Base-by-base conservation (phyloP, 2,888 invertebrate species). In the Pheosia gnoma region DNA sequence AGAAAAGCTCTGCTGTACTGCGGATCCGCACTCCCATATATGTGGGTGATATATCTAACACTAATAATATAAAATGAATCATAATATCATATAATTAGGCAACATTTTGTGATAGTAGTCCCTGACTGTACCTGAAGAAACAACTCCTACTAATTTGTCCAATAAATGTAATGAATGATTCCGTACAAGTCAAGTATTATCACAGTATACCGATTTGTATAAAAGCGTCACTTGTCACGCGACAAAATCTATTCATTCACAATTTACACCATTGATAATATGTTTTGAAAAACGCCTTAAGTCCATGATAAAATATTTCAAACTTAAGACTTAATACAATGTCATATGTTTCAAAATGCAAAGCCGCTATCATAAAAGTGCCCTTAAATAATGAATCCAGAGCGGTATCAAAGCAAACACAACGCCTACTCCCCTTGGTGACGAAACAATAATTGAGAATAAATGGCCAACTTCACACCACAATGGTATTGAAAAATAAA, bases 391-490 rank as follows among this genome's bases (percentile, higher is more conserved):
- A 70, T 58, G 61, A 72, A 80, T 79, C 75, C 70, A 70, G 80
- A 79, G 78, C 77, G 77, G 78, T 81, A 85, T 88, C 83, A 88
- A 89, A 87, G 87, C 88, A 89, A 92, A 92, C 81, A 91, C 85
- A 84, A 92, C 92, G 88, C 91, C 91, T 90, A 80, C 86, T 82
- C 85, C 84, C 84, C 84, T 72, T 70, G 82, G 83, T 65, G 86
- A 80, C 81, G 85, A 91, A 87, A 91, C 89, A 91, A 90, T 90
- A 86, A 90, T 90, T 78, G 76, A 70, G 79, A 88, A 88, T 90
- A 89, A 91, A 93, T 92, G 88, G 90, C 80, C 87, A 85, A 85
- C 88, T 89, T 82, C 77, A 85, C 82, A 68, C 88, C 88, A 91
- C 91, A 92, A 93, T 88, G 78, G 83, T 74, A 64, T 78, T 76